These are phyloP conservation scores for Chaetodon trifascialis DNA, from an alignment of 2,113 vertebrate genomes.

Conservation along the genomic window DNA sequence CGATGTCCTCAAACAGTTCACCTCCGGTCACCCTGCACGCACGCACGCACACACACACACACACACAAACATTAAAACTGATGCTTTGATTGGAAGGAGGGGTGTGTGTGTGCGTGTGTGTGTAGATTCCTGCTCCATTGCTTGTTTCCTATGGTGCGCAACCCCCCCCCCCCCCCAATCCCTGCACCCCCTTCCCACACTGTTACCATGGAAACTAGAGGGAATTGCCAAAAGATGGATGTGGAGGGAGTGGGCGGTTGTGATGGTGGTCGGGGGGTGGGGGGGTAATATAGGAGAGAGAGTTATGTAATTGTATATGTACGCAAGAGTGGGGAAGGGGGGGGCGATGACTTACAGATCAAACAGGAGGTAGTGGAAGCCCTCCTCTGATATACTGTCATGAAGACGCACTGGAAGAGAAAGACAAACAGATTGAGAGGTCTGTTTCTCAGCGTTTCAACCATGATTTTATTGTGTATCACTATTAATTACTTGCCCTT, in stretches of 20 bases:
- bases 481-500: neutral
- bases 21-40: conserved; percentile 83
- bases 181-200: conserved; percentile 25
- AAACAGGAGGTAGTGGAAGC: conserved; percentile 81
- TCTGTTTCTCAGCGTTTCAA: neutral
- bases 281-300: conserved; percentile 60
- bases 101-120: neutral
- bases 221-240: conserved; percentile 66
- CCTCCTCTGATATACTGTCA: conserved; percentile 83
- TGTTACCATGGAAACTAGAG: conserved; percentile 78
- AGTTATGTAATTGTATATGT: conserved; percentile 64
- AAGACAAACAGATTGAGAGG: neutral
- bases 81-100: neutral
- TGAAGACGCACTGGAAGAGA: conserved; percentile 76
- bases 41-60: conserved; percentile 36
- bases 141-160: conserved; percentile 1
- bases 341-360: conserved; percentile 71
- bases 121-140: conserved; percentile 20
- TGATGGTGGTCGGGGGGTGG: conserved; percentile 5
- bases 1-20: conserved; percentile 87
- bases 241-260: conserved; percentile 64
- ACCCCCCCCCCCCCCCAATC: conserved; percentile 11
- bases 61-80: conserved; percentile 5
- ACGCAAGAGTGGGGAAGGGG: conserved; percentile 13
- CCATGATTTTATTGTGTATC: neutral